Conservation (phyloP, 2,797 vertebrate genomes). For the Lepus townsendii region DNA sequence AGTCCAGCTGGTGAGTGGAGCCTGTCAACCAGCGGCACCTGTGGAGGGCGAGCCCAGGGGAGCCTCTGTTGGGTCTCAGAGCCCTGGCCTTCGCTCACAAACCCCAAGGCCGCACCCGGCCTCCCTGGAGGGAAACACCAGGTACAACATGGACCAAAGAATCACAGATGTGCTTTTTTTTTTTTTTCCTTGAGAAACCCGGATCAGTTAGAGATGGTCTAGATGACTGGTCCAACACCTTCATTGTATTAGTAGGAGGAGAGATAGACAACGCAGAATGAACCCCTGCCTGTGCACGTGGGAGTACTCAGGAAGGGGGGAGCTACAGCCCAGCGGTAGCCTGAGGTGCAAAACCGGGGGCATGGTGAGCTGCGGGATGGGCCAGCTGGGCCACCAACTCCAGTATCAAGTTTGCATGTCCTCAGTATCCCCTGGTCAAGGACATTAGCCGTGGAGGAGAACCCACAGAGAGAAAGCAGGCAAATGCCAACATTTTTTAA, state of each 20-base stretch:
- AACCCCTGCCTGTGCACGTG: fast-evolving
- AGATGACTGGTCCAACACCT: too few relatives aligned
- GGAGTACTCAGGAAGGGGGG: background rate
- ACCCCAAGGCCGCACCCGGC: background rate
- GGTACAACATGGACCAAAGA: background rate
- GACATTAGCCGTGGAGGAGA: background rate
- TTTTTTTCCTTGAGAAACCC: background rate
- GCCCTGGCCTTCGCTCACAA: background rate
- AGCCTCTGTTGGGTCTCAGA: too few relatives aligned
- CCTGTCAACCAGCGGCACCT: too few relatives aligned
- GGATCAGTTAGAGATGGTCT: background rate
- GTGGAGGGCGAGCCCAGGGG: too few relatives aligned
- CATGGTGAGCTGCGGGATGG: fast-evolving
- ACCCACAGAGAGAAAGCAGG: background rate
- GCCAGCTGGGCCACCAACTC: background rate
- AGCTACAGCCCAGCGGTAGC: background rate
- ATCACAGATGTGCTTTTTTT: background rate
- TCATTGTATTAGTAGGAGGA: too few relatives aligned
- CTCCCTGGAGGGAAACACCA: background rate
- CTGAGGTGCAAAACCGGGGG: background rate
- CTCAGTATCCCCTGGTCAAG: background rate
- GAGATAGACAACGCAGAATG: fast-evolving
- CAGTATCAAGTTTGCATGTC: background rate
- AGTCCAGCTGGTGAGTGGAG: too few relatives aligned
- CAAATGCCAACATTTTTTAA: background rate